Conservation (phyloP, 2,113 vertebrate species). For the Leucoraja erinaceus region DNA sequence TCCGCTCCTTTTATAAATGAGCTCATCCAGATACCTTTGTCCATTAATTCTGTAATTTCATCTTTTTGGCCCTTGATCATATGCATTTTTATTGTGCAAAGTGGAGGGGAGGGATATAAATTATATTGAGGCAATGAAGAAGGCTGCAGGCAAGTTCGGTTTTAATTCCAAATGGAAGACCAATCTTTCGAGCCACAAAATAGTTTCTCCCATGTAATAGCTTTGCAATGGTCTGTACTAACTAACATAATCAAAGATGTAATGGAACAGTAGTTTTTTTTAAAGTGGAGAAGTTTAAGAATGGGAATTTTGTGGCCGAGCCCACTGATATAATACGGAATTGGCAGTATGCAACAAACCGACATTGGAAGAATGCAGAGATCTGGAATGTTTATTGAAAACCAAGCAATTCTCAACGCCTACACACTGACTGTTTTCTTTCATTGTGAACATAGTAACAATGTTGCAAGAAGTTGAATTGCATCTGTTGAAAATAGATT, state of each 20-base stretch:
- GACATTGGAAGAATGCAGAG: neutral
- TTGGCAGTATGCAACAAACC: neutral
- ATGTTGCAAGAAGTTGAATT: neutral
- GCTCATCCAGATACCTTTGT: no score
- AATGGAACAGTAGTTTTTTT: neutral
- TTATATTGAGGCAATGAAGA: neutral
- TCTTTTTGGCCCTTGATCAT: no score
- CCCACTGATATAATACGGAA: neutral
- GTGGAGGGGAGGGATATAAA: no score
- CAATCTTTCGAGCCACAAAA: neutral
- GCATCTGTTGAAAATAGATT: neutral
- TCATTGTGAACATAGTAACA: neutral
- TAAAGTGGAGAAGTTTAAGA: neutral
- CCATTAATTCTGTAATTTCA: no score
- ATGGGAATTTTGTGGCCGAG: neutral
- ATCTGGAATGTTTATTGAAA: neutral
- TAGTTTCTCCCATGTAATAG: neutral
- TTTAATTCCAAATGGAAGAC: neutral
- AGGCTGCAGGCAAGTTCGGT: neutral
- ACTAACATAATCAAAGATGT: no score
- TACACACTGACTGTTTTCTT: neutral
- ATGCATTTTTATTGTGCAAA: no score
- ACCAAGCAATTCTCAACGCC: neutral
- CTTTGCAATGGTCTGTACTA: neutral
- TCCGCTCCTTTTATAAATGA: no score